Conservation (phyloP, 2,888 invertebrate species). For the Tetragnatha montana region DNA sequence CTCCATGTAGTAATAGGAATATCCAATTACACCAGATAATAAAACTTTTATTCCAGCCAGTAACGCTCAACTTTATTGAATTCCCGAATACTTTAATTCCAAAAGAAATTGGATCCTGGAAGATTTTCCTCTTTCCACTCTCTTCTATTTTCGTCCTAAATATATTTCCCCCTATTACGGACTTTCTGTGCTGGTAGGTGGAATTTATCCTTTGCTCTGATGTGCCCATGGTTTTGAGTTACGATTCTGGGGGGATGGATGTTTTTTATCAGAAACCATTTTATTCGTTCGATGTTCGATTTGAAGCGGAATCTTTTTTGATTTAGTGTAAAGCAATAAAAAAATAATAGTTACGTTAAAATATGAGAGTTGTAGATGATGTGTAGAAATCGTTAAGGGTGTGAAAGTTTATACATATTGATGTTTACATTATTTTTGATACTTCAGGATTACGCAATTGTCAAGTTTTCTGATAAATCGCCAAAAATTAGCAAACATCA, state of each 20-base stretch:
- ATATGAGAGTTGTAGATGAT: too few relatives aligned
- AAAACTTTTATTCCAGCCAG: slow-evolving; percentile 12
- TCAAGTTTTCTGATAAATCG: too few relatives aligned
- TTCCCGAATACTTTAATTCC: slow-evolving; percentile 11
- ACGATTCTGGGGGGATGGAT: neutral
- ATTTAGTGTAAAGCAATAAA: too few relatives aligned
- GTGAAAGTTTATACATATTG: too few relatives aligned
- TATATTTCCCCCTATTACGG: slow-evolving; percentile 35
- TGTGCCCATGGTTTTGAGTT: neutral
- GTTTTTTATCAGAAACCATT: slow-evolving; percentile 9
- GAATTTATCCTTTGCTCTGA: slow-evolving; percentile 16
- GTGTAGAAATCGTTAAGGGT: too few relatives aligned
- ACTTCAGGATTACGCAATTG: too few relatives aligned
- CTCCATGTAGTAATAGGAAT: neutral
- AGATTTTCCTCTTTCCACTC: slow-evolving; percentile 27
- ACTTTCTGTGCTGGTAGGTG: slow-evolving; percentile 29
- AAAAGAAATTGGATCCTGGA: slow-evolving; percentile 27
- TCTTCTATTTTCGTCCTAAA: slow-evolving; percentile 1
- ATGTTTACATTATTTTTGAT: too few relatives aligned
- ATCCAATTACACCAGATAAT: slow-evolving; percentile 1
- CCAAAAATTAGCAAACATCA: too few relatives aligned
- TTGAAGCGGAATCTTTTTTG: neutral
- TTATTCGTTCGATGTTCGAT: neutral
- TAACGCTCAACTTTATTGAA: slow-evolving; percentile 22
- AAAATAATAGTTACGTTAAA: too few relatives aligned